Percentiles rank a stretch among this genome's conserved stretches.
These are phyloP conservation scores for Myripristis murdjan DNA, from an alignment of 2,797 vertebrate species.

Conservation along the genomic window DNA sequence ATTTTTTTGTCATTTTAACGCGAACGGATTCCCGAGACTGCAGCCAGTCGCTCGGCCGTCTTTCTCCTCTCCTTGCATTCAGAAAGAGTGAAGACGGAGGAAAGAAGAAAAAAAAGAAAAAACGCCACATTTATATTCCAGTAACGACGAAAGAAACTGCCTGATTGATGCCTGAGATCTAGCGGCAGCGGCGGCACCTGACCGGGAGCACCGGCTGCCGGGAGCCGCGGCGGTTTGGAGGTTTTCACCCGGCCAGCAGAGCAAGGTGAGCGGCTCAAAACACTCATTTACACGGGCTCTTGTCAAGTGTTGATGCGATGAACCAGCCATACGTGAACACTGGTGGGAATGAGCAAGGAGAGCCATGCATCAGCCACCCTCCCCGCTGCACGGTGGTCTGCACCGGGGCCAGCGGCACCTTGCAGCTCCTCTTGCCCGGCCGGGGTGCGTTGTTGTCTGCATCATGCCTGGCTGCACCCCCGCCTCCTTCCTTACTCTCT, in stretches of 20 bases:
- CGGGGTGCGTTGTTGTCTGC: background rate
- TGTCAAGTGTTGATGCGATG: too few relatives aligned
- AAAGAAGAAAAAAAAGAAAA: too few relatives aligned
- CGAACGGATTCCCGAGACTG: background rate
- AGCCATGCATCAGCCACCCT: slow-evolving; percentile 7
- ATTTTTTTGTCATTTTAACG: background rate
- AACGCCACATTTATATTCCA: slow-evolving; percentile 56
- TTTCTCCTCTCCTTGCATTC: background rate
- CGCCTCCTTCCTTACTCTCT: background rate
- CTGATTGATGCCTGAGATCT: slow-evolving; percentile 24
- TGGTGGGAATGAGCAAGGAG: slow-evolving; percentile 21
- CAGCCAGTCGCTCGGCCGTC: background rate
- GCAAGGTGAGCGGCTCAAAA: slow-evolving; percentile 59
- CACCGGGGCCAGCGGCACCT: slow-evolving; percentile 56
- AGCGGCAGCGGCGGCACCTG: slow-evolving; percentile 18
- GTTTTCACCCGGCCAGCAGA: too few relatives aligned
- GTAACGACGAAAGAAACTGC: slow-evolving; percentile 47
- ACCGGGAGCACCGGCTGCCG: slow-evolving; percentile 11
- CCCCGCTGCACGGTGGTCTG: slow-evolving; percentile 35
- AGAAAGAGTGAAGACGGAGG: background rate
- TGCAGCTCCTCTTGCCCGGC: background rate
- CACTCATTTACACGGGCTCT: background rate
- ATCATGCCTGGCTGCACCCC: background rate
- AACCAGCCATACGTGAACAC: background rate
- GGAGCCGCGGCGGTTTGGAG: slow-evolving; percentile 3